phyloP scores from a whole-genome alignment of 2,113 vertebrate genomes.

The Synodontis membranacea region DNA sequence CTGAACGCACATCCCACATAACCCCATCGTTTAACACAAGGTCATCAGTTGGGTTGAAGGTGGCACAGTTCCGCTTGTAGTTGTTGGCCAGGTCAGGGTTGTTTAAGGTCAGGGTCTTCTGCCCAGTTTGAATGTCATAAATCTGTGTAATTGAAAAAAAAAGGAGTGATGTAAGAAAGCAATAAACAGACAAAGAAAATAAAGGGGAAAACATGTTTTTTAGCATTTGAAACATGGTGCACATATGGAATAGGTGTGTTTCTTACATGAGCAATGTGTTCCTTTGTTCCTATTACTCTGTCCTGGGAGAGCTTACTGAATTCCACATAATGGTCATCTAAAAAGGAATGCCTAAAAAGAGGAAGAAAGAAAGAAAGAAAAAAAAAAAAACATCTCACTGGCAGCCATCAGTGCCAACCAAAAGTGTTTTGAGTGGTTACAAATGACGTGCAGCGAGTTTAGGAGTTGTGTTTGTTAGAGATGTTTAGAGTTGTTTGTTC shows the following conservation, averaged over 20 bases:
- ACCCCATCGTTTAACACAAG: conserved; percentile 98
- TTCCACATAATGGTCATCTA: conserved; percentile 97
- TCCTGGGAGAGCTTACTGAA: conserved; percentile 99
- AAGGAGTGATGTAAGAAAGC: background rate
- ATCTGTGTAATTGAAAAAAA: conserved; percentile 79
- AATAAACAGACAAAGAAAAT: background rate
- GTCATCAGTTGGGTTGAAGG: conserved; percentile 98
- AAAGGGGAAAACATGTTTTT: background rate
- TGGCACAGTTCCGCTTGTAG: conserved; percentile 99
- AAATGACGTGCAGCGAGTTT: background rate
- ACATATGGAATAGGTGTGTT: background rate
- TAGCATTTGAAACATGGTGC: background rate
- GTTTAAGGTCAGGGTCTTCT: conserved; percentile 95
- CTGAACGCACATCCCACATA: conserved; percentile 94
- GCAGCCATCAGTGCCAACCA: background rate
- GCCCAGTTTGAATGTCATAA: conserved; percentile 98
- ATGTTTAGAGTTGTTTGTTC: no score
- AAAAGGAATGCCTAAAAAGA: conserved; percentile 89
- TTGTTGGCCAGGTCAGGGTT: conserved; percentile 99
- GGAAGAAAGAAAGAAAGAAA: no score
- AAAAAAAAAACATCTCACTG: background rate
- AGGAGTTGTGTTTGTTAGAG: background rate
- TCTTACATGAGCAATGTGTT: conserved; percentile 91
- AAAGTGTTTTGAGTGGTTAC: background rate
- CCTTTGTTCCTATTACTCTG: conserved; percentile 96